Evolutionary conservation across 2,888 invertebrate species (phyloP).

Genomic region (Euzetes globulus): DNA sequence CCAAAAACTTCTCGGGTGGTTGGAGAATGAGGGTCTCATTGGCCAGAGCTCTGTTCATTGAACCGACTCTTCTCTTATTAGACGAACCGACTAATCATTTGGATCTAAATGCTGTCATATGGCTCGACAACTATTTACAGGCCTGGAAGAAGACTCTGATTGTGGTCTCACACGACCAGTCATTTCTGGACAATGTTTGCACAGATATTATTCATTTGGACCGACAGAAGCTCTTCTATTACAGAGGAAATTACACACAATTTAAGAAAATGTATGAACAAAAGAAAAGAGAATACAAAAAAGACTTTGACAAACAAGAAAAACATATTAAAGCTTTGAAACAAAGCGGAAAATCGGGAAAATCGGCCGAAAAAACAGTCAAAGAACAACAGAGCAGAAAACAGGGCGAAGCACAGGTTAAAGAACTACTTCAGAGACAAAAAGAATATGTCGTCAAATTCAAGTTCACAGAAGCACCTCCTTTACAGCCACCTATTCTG

Average conservation of each 20-base stretch:
- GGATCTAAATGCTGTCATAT: slow-evolving; percentile 92
- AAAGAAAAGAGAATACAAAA: slow-evolving; percentile 88
- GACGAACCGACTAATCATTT: slow-evolving; percentile 57
- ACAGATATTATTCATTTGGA: slow-evolving; percentile 90
- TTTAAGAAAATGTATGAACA: slow-evolving; percentile 88
- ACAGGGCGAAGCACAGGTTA: slow-evolving; percentile 65
- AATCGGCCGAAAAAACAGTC: slow-evolving; percentile 85
- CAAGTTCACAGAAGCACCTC: slow-evolving; percentile 91
- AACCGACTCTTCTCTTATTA: slow-evolving; percentile 54
- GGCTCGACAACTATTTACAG: slow-evolving; percentile 96
- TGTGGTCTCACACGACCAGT: slow-evolving; percentile 95
- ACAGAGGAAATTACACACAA: slow-evolving; percentile 90
- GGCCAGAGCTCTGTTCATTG: slow-evolving; percentile 53
- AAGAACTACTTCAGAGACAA: slow-evolving; percentile 76
- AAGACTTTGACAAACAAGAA: slow-evolving; percentile 97
- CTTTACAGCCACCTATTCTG: slow-evolving; percentile 91
- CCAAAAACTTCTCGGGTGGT: slow-evolving; percentile 59
- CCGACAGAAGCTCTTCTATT: slow-evolving; percentile 86
- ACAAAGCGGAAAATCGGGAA: slow-evolving; percentile 88
- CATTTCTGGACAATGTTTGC: slow-evolving; percentile 92
- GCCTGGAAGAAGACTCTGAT: slow-evolving; percentile 93
- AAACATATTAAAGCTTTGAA: slow-evolving; percentile 90
- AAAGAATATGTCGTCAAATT: slow-evolving; percentile 97
- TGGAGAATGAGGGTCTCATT: slow-evolving; percentile 59
- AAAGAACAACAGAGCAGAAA: slow-evolving; percentile 72